Evolutionary conservation across 1,140 invertebrate genomes (phyloP).

Genomic region (Lepeophtheirus salmonis): DNA sequence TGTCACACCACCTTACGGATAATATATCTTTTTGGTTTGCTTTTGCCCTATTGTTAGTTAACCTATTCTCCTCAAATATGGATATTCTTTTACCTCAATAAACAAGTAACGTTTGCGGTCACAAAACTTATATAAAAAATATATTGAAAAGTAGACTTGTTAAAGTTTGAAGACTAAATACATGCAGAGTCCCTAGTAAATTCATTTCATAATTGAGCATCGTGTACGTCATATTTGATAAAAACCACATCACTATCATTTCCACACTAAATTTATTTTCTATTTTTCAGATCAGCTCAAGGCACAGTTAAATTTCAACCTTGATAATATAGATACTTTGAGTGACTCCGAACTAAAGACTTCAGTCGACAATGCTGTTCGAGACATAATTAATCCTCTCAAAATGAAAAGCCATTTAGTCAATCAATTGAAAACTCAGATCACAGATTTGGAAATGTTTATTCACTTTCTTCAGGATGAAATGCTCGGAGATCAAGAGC

Average conservation of each 20-base stretch:
- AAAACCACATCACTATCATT: too few relatives aligned
- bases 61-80: too few relatives aligned
- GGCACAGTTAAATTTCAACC: slow-evolving; percentile 35
- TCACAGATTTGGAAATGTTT: slow-evolving; percentile 87
- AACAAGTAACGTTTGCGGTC: too few relatives aligned
- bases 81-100: too few relatives aligned
- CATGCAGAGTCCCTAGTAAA: too few relatives aligned
- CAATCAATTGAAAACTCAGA: slow-evolving; percentile 83
- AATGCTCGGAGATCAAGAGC: not conserved
- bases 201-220: too few relatives aligned
- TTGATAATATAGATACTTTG: slow-evolving; percentile 35
- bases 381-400: slow-evolving; percentile 59
- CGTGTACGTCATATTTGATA: too few relatives aligned
- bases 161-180: not conserved
- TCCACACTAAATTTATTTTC: slow-evolving; percentile 23
- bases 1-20: too few relatives aligned
- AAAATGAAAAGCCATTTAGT: slow-evolving; percentile 92
- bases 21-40: too few relatives aligned
- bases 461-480: slow-evolving; percentile 81
- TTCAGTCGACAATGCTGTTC: slow-evolving; percentile 37
- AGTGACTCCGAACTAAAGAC: slow-evolving; percentile 33
- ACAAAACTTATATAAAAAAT: too few relatives aligned
- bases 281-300: slow-evolving; percentile 32
- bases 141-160: slow-evolving; percentile 23
- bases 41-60: too few relatives aligned